Percentiles rank a stretch among this genome's conserved stretches.
Evolutionary conservation across 1,140 invertebrate species (phyloP).

Genomic region (Pachypsylla venusta): DNA sequence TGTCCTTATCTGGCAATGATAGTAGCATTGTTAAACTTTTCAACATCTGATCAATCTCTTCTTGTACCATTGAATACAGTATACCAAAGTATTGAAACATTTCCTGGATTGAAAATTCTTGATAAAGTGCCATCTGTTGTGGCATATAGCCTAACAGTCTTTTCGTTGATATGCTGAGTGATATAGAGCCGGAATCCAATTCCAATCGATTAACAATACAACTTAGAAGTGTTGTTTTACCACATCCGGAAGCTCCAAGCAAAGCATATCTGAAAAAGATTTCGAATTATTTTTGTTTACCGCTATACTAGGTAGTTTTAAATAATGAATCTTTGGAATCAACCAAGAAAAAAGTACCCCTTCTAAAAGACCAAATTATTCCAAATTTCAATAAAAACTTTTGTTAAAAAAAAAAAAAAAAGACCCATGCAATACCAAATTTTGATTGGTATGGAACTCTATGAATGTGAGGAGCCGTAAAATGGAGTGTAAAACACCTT

Average conservation of each 20-base stretch:
- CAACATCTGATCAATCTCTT: slow-evolving; percentile 43
- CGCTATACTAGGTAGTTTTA: no score
- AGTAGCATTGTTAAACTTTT: not conserved
- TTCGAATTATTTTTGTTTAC: no score
- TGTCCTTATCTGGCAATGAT: not conserved
- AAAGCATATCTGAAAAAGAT: slow-evolving; percentile 53
- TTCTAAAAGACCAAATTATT: no score
- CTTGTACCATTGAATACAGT: slow-evolving; percentile 76
- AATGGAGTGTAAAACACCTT: no score
- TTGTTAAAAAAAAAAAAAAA: no score
- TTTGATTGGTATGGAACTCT: no score
- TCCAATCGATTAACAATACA: slow-evolving; percentile 61
- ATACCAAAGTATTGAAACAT: slow-evolving; percentile 93
- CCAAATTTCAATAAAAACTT: no score
- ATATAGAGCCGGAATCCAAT: slow-evolving; percentile 57
- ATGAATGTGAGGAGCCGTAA: no score
- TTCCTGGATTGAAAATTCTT: slow-evolving; percentile 86
- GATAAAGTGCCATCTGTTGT: slow-evolving; percentile 81
- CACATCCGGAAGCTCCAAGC: slow-evolving; percentile 63
- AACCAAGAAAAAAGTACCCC: no score
- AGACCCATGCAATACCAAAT: no score
- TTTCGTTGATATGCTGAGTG: slow-evolving; percentile 57
- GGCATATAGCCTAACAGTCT: slow-evolving; percentile 68
- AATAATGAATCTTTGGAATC: no score
- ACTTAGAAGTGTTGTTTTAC: slow-evolving; percentile 64